Base-by-base conservation (phyloP, 1,140 invertebrate species). In the Papilio helenus region DNA sequence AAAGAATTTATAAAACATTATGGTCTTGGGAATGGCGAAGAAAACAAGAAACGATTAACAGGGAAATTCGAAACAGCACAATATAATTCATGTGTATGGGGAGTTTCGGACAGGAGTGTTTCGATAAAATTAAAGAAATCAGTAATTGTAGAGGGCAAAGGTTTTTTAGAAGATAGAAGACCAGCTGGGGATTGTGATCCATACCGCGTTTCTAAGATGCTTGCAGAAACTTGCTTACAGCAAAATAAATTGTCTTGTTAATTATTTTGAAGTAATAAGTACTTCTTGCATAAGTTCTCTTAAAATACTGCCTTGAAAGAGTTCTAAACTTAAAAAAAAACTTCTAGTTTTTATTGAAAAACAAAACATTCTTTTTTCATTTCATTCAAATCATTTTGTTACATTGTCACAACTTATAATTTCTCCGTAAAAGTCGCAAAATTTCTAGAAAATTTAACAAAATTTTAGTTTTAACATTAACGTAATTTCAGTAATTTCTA, bases 111-210 rank as follows among this genome's bases (percentile, higher is more conserved):
- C 88, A 96, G 97, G 58, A 96, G 96, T 16, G 96, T 96, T 80
- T 97, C 97, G 85, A 96, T 98, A 80, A 96, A 98, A 79, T 97
- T 98, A 87, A 97, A 98, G 34, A 96, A 97, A 68, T 96, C 95
- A 39, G 97, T 98, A 72, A 97, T 97, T 3, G 97, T 97, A 83
- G 97, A 98, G 16, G 97, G 97, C 81, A 97, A 97, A 89, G 99
- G 98, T 1, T 99, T 99, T 89, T 94, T 99, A 72, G 99, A 99
- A 93, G 99, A 99, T 93, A 95, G 99, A 83, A 95, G 99, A 91
- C 99, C 99, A 46, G 96, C 98, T 29, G 98, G 98, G 77, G 99
- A 99, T 93, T 98, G 98, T 89, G 98, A 99, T 93, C 98, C 98
- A 0, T 99, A 99, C 90, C 93, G 95, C 65, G 97, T 98, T 4